Base-by-base conservation (phyloP, 1,140 invertebrate species). In the Elysia chlorotica region DNA sequence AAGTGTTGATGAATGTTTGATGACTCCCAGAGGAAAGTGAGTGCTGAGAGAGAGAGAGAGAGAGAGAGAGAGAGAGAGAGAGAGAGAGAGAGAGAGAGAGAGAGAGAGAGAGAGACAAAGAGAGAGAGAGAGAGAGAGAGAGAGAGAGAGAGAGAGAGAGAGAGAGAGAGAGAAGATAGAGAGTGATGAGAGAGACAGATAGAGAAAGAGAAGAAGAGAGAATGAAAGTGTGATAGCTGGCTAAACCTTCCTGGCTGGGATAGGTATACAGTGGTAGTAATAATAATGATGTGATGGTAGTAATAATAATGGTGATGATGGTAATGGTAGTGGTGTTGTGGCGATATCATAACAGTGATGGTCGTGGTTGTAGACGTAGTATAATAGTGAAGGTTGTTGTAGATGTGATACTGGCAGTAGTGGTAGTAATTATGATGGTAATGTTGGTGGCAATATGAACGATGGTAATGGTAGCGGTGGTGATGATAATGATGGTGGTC, bases 81-180 rank as follows among this genome's bases (percentile, higher is more conserved):
- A 63, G 56, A 74, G 67, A 61, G 33, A 71, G 68, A 62, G 53
- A 65, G 23, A 65, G 28, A 63, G 54, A 71, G 30, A 61, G 31
- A 38, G 30, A 61, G 35, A 25, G 36, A 61, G 53, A 71, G 56
- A 25, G 5, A 57, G 23, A 65, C 17, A 65, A 28, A 71, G 31
- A 41, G 37, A 62, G 5, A 71, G 56, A 62, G 56, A 65, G 48
- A 63, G 68, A 65, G 14, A 71, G 28, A 66, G 21, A 48, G 30
- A 30, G 21, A 48, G 37, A 48, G 38, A 23, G 28, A 48, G 14
- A 66, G 38, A 25, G 38, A 48, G 62, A 65, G 62, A 36, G 28
- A 67, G n/a, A 41, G n/a, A 25, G 28, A 48, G 21, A n/a, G 48
- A 28, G 28, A 6, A 53, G 30, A 69, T n/a, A 30, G 1, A 57